These are phyloP conservation scores for Dasypus novemcinctus DNA, from an alignment of 2,113 vertebrate species.

Conservation along the genomic window DNA sequence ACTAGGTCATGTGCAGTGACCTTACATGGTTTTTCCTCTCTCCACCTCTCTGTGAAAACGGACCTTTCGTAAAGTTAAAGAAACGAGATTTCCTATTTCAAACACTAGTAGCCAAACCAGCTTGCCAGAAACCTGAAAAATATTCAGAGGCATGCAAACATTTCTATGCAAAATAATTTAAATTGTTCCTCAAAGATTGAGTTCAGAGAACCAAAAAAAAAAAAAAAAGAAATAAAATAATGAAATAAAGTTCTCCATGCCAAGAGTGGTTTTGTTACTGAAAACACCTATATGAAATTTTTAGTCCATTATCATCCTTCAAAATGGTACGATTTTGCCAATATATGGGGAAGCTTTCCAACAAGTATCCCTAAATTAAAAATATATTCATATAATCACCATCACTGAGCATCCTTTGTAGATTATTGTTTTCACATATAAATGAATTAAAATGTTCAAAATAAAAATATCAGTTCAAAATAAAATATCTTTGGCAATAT, in stretches of 20 bases:
- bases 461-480: background rate
- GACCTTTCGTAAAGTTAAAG: constrained; percentile 12
- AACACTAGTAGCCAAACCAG: background rate
- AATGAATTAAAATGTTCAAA: background rate
- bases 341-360: background rate
- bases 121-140: background rate
- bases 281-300: background rate
- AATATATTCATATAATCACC: background rate
- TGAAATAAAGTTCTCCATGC: accelerated
- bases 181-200: background rate
- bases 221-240: background rate
- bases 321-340: too few species aligned
- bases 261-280: too few species aligned
- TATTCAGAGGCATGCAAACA: background rate
- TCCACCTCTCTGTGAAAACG: background rate
- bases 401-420: accelerated
- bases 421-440: background rate
- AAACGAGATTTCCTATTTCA: background rate
- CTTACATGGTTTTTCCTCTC: background rate
- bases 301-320: background rate
- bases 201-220: accelerated
- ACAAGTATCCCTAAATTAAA: background rate
- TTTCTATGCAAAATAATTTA: accelerated
- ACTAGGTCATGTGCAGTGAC: background rate
- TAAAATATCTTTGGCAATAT: background rate